Conservation (phyloP, 2,888 invertebrate species). For the Sisyra nigra region DNA sequence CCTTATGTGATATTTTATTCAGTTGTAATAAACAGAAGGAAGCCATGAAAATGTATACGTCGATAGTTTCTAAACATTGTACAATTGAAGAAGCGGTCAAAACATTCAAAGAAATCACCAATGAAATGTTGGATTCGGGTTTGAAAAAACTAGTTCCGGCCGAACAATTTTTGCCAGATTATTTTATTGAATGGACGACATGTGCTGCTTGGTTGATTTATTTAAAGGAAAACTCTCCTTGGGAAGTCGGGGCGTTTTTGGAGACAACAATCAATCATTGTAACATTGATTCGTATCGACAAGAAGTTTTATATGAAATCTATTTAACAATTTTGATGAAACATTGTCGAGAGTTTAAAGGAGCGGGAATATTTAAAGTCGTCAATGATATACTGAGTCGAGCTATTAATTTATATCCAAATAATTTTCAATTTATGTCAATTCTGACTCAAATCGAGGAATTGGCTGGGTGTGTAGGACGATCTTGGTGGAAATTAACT, state of each 20-base stretch:
- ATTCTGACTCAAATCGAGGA: constrained; percentile 31
- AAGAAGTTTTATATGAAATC: constrained; percentile 29
- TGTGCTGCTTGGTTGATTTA: constrained; percentile 36
- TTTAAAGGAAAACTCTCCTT: constrained; percentile 21
- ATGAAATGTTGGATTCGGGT: constrained; percentile 17
- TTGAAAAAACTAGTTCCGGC: constrained; percentile 15
- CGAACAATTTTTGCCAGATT: constrained; percentile 32
- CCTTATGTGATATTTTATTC: constrained; percentile 19
- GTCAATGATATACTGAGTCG: constrained; percentile 25
- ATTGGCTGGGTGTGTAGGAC: constrained; percentile 24
- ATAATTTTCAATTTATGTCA: constrained; percentile 39
- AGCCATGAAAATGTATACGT: background rate
- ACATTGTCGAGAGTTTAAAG: constrained; percentile 20
- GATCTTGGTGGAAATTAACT: constrained; percentile 37
- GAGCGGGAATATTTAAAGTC: constrained; percentile 24
- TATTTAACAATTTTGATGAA: constrained; percentile 24
- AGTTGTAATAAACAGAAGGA: constrained; percentile 1
- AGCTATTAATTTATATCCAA: constrained; percentile 29
- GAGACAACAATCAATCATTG: constrained; percentile 18
- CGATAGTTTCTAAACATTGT: constrained; percentile 16
- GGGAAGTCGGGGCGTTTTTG: constrained; percentile 23
- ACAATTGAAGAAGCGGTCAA: constrained; percentile 18
- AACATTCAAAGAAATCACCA: constrained; percentile 22
- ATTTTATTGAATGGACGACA: constrained; percentile 32
- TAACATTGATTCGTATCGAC: constrained; percentile 17